Evolutionary conservation across 2,797 vertebrate genomes (phyloP).

Genomic region (Rhynchonycteris naso): DNA sequence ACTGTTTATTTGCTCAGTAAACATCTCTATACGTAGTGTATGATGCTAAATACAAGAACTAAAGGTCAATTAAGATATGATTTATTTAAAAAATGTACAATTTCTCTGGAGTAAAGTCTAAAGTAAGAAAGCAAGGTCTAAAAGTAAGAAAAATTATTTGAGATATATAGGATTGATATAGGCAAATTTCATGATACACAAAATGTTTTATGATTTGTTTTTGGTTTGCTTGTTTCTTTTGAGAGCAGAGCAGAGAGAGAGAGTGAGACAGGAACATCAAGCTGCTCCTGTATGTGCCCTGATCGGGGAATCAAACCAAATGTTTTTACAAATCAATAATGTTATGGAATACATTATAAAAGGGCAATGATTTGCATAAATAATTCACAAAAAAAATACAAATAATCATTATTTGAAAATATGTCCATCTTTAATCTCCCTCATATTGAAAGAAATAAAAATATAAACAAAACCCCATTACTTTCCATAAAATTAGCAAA

Average conservation of each 20-base stretch:
- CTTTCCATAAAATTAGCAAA: neutral
- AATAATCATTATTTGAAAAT: slow-evolving; percentile 32
- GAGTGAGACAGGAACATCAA: no score
- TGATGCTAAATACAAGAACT: neutral
- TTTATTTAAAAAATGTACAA: neutral
- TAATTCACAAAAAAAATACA: slow-evolving; percentile 8
- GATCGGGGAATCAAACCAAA: neutral
- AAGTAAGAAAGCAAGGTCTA: no score
- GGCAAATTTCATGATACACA: neutral
- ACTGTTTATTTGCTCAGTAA: neutral
- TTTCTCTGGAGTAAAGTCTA: neutral
- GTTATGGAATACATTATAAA: neutral
- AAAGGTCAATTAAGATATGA: neutral
- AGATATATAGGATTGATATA: neutral
- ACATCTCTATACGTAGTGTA: neutral
- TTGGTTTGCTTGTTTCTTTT: no score
- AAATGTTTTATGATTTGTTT: no score
- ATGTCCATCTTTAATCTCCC: neutral
- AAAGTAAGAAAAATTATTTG: neutral
- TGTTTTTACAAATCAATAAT: neutral
- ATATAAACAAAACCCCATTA: neutral
- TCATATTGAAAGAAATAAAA: slow-evolving; percentile 28
- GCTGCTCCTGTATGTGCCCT: no score
- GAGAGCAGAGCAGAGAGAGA: no score
- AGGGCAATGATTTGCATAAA: neutral